Conservation (phyloP, 2,797 vertebrate species). For the Rousettus madagascariensis region DNA sequence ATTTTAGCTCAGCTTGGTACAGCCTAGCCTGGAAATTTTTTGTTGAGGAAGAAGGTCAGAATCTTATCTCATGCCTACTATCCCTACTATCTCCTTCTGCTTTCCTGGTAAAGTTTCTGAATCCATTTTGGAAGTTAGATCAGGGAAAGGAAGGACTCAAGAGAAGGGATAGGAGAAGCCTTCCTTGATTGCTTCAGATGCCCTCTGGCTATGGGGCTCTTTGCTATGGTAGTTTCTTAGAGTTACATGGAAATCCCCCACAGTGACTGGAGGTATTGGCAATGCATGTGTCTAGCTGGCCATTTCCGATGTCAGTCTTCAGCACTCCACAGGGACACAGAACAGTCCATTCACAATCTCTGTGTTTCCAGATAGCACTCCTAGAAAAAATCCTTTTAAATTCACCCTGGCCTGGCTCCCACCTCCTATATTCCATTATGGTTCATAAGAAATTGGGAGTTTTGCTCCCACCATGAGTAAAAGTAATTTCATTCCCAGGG, state of each 20-base stretch:
- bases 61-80: not conserved
- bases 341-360: not conserved
- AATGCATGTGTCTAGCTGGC: not conserved
- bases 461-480: not conserved
- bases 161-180: accelerated
- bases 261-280: not conserved
- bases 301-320: not conserved
- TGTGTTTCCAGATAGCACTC: not conserved
- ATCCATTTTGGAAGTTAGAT: not conserved
- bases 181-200: not conserved
- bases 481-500: not conserved
- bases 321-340: not conserved
- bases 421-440: not conserved
- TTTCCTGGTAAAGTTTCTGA: not conserved
- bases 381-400: not conserved
- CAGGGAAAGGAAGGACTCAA: not conserved
- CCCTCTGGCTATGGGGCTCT: not conserved
- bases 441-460: not conserved
- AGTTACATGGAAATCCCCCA: not conserved
- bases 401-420: not conserved
- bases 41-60: not conserved
- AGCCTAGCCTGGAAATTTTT: not conserved
- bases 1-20: not conserved
- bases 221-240: not conserved
- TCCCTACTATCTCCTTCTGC: not conserved